Percentiles rank a stretch among this genome's conserved stretches.
Evolutionary conservation across 2,113 vertebrate genomes (phyloP).

Genomic region (Microcebus griseorufus): DNA sequence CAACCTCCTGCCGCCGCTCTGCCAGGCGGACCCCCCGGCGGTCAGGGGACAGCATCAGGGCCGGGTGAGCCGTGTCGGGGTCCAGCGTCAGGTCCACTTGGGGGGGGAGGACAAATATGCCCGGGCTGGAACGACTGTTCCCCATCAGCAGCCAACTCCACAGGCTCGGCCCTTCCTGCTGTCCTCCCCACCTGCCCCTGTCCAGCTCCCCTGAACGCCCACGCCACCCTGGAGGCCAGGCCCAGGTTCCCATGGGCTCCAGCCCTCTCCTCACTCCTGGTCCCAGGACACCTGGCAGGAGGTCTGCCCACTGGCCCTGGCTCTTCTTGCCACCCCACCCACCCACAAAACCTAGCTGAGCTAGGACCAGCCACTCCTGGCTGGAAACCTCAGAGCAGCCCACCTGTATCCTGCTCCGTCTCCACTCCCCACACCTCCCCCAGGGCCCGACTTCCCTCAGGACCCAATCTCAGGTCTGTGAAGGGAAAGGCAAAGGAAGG

Average conservation of each 20-base stretch:
- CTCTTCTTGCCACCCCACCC: neutral
- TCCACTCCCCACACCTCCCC: neutral
- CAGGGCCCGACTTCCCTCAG: neutral
- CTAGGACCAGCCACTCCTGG: neutral
- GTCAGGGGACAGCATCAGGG: constrained; percentile 89
- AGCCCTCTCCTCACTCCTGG: neutral
- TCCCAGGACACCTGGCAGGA: neutral
- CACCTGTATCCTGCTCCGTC: neutral
- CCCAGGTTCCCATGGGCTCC: neutral
- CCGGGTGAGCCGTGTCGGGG: constrained; percentile 90
- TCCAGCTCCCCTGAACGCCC: neutral
- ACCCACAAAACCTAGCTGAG: neutral
- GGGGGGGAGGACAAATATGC: neutral
- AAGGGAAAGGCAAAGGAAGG: constrained; percentile 55
- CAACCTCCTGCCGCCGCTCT: constrained; percentile 88
- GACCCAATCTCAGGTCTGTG: constrained; percentile 16
- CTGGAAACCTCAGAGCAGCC: neutral
- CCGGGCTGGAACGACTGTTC: constrained; percentile 30
- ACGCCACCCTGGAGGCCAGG: neutral
- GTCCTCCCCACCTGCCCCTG: too few species aligned
- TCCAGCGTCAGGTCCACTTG: constrained; percentile 88
- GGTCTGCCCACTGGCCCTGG: neutral
- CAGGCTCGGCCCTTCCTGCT: neutral
- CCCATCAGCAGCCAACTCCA: neutral
- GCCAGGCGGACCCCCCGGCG: constrained; percentile 89